A percentile compares a stretch with the other conserved stretches of the same genome.
These are phyloP conservation scores for Linnaemya tessellans DNA, from an alignment of 2,888 invertebrate species.

Conservation along the genomic window DNA sequence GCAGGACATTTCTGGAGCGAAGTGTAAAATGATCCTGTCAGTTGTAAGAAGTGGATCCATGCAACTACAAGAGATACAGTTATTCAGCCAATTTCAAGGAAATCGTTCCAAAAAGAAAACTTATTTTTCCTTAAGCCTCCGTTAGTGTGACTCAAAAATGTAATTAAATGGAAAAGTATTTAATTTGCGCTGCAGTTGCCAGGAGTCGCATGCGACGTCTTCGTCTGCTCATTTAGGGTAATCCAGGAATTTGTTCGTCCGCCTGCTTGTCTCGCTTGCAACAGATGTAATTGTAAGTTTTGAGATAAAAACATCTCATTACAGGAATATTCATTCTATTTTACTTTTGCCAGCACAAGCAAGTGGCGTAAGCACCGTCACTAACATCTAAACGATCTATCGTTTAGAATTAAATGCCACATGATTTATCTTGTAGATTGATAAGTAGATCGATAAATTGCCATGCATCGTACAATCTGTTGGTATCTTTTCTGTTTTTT, in stretches of 20 bases:
- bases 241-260: slow-evolving; percentile 2
- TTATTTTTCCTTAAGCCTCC: background rate
- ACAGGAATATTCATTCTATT: slow-evolving; percentile 48
- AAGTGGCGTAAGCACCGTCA: slow-evolving; percentile 13
- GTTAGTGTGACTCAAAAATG: background rate
- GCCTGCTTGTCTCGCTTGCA: slow-evolving; percentile 44
- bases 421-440: slow-evolving; percentile 83
- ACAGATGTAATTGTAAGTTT: slow-evolving; percentile 65
- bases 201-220: background rate
- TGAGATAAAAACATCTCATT: slow-evolving; percentile 70
- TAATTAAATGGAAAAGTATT: background rate
- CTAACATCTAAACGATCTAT: slow-evolving; percentile 70
- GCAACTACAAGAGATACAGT: no score
- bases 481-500: slow-evolving; percentile 75
- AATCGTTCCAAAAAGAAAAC: no score
- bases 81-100: no score
- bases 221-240: background rate
- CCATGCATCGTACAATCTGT: slow-evolving; percentile 72
- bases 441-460: slow-evolving; percentile 77
- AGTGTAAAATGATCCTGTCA: no score
- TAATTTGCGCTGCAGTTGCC: background rate
- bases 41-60: no score
- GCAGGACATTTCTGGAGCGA: no score
- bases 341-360: slow-evolving; percentile 2
- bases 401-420: slow-evolving; percentile 74